These are phyloP conservation scores for Alces alces DNA, from an alignment of 2,113 vertebrate genomes.

Conservation along the genomic window DNA sequence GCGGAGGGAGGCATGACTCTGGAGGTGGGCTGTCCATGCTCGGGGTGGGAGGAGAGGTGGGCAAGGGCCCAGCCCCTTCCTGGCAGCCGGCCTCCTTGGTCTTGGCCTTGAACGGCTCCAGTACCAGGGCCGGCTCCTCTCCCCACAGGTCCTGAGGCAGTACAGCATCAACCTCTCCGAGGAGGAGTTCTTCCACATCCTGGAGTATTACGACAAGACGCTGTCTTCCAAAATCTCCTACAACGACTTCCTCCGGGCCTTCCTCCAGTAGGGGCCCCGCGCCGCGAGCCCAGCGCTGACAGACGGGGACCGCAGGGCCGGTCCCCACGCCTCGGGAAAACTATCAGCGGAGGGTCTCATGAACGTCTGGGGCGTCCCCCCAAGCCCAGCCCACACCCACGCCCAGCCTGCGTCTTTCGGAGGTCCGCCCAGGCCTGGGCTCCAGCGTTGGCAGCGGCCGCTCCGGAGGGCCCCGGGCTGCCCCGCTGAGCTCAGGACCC, in stretches of 20 bases:
- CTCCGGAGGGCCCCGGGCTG: accelerated
- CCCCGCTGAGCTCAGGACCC: neutral
- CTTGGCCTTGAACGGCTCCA: neutral
- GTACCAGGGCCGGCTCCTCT: neutral
- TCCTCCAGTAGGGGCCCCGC: conserved; percentile 74
- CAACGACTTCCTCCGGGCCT: conserved; percentile 84
- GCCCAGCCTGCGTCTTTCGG: accelerated
- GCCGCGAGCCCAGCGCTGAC: accelerated
- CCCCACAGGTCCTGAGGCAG: conserved; percentile 77
- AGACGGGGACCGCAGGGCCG: accelerated
- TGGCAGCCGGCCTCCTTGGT: neutral
- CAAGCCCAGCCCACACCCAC: neutral
- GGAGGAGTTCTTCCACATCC: conserved; percentile 82
- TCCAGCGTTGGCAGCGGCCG: accelerated
- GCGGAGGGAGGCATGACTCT: too few relatives aligned
- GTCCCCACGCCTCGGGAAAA: neutral
- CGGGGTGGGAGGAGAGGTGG: accelerated
- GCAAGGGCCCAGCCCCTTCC: neutral
- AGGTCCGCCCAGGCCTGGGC: neutral
- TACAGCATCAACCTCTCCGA: conserved; percentile 77
- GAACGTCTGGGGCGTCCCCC: neutral
- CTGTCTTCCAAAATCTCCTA: conserved; percentile 81
- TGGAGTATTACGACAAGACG: conserved; percentile 81
- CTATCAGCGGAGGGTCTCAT: accelerated
- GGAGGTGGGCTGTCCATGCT: neutral